Base-by-base conservation (phyloP, 2,113 vertebrate species). In the Mustela nigripes region DNA sequence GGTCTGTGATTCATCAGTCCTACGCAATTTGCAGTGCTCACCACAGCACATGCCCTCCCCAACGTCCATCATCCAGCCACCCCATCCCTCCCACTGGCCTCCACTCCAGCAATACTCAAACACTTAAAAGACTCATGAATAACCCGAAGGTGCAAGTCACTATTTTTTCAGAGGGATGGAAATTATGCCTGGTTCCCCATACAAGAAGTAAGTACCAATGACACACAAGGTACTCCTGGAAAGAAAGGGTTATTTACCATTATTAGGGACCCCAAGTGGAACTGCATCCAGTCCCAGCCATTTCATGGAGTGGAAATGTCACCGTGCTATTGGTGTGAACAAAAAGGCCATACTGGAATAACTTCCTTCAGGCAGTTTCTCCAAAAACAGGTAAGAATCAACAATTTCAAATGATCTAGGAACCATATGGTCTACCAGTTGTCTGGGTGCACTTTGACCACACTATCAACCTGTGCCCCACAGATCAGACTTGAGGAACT, bases 221-320 rank as follows among this genome's bases (percentile, higher is more conserved):
- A 2, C 11, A 48, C 8, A 74, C 16, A 45, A 56, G 0, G 18
- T 28, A 11, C 36, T 78, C 18, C 16, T 36, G 22, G 53, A 24
- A 48, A 60, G 50, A 69, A 83, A 73, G 11, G 0, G 0, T 53
- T 67, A 39, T 73, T 81, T 58, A 26, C 3, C 48, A 26, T 1
- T 2, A 9, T 28, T 12, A 16, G 21, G 21, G 5, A 31, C 1
- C 7, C 1, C 4, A 39, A 5, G 1, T 36, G 28, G 1, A 6
- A 36, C 10, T 6, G 22, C 26, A 15, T 21, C 16, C 26, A n/a
- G 33, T n/a, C 12, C 89, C 7, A 50, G 28, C 91, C 15, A 91
- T 50, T 65, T 87, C 39, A 12, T 24, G 5, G n/a, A 11, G 21
- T 42, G 1, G 11, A 22, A 8, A 36, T 50, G 31, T 42, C 28